These are phyloP conservation scores for Sisor rabdophorus DNA, from an alignment of 2,113 vertebrate species.

Conservation along the genomic window DNA sequence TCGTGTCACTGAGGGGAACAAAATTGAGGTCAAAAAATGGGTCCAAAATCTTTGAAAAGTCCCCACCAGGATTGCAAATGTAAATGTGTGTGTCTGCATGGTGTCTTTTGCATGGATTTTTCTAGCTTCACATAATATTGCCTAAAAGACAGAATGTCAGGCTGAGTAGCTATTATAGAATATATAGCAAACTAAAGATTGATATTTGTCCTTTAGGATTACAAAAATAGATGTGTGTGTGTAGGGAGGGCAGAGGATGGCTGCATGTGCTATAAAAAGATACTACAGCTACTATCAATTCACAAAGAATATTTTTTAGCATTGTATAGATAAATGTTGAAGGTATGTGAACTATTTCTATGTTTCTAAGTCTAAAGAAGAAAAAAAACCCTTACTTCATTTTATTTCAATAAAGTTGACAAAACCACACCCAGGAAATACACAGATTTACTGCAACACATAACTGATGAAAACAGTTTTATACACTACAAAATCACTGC, in stretches of 20 bases:
- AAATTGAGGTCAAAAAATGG: too few relatives aligned
- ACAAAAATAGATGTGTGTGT: constrained; percentile 21
- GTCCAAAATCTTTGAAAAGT: too few relatives aligned
- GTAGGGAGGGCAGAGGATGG: background rate
- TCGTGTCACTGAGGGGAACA: too few relatives aligned
- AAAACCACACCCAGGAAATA: background rate
- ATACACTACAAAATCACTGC: constrained; percentile 7
- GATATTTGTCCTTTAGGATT: constrained; percentile 7
- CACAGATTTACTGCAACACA: background rate
- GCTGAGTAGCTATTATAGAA: background rate
- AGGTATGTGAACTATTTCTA: background rate
- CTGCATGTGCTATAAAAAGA: background rate
- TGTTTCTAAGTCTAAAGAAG: background rate
- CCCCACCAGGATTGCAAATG: too few relatives aligned
- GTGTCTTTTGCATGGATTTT: too few relatives aligned
- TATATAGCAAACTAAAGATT: background rate
- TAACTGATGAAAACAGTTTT: constrained; percentile 16
- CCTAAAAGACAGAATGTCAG: background rate
- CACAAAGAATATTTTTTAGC: background rate
- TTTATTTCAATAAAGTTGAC: background rate
- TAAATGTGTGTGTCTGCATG: too few relatives aligned
- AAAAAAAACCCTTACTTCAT: background rate
- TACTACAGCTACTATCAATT: background rate
- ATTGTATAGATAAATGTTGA: background rate
- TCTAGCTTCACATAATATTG: too few relatives aligned